Conservation (phyloP, 30 jellyfish, hydroid and myxozoan genomes). For the Haliclystus octoradiatus region DNA sequence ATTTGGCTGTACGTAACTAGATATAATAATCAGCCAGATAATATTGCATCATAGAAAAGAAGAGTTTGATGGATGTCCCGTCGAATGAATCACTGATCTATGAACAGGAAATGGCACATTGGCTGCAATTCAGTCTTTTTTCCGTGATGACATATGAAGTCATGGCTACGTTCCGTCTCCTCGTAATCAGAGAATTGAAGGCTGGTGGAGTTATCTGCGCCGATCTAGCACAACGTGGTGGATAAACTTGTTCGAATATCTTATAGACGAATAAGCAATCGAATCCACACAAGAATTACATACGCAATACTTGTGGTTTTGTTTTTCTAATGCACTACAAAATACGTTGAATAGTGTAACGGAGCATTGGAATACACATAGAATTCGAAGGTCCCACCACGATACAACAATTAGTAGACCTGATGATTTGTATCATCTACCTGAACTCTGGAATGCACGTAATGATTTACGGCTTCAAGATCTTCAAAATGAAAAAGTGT, state of each 20-base stretch:
- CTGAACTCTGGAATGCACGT: too few species aligned
- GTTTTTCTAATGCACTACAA: background rate
- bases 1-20: too few species aligned
- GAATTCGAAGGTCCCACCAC: constrained; percentile 4
- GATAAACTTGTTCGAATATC: constrained; percentile 1
- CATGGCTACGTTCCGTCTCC: constrained; percentile 24
- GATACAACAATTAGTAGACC: constrained; percentile 1
- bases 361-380: constrained; percentile 6
- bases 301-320: constrained; percentile 6
- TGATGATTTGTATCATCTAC: background rate
- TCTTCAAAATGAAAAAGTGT: too few species aligned
- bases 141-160: constrained; percentile 1
- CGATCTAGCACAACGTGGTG: constrained; percentile 4
- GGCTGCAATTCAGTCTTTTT: constrained; percentile 13
- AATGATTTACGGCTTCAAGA: too few species aligned
- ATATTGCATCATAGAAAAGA: too few species aligned
- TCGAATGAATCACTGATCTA: too few species aligned
- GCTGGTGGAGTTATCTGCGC: constrained; percentile 10
- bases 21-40: too few species aligned
- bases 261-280: background rate
- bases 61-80: too few species aligned
- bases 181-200: constrained; percentile 10
- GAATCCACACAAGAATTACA: constrained; percentile 3
- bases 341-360: background rate
- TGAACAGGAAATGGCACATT: constrained; percentile 12